Conservation (phyloP, 2,888 invertebrate genomes). For the Macaria notata region DNA sequence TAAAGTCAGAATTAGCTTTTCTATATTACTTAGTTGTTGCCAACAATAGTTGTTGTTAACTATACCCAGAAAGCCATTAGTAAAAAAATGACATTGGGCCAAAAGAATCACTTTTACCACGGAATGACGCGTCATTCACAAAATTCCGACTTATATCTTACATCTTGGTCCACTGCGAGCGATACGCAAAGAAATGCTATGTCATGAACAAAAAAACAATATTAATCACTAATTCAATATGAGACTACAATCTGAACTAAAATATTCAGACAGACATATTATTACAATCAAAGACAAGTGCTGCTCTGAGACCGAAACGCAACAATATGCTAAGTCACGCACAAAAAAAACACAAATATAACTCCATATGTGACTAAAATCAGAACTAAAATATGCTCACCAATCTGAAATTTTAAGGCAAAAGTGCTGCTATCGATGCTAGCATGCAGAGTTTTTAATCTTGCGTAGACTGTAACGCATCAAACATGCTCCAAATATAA, state of each 20-base stretch:
- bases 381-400: no score
- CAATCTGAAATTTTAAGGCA: no score
- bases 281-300: neutral
- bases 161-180: conserved; percentile 5
- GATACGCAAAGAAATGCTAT: neutral
- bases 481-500: conserved; percentile 60
- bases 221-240: neutral
- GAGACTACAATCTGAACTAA: no score
- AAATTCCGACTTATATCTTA: conserved; percentile 17
- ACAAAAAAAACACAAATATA: conserved; percentile 42
- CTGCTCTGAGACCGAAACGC: conserved; percentile 16
- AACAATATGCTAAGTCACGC: conserved; percentile 60
- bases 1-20: no score
- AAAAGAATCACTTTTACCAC: neutral
- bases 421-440: no score
- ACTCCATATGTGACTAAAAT: neutral
- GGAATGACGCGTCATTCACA: conserved; percentile 15
- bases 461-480: conserved; percentile 35
- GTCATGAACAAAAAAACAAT: no score
- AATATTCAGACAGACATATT: no score
- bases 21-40: no score
- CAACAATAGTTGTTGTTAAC: no score
- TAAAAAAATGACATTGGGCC: neutral
- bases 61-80: no score
- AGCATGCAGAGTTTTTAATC: no score